Evolutionary conservation across 2,888 invertebrate genomes (phyloP).

Genomic region (Cataglyphis albicans): DNA sequence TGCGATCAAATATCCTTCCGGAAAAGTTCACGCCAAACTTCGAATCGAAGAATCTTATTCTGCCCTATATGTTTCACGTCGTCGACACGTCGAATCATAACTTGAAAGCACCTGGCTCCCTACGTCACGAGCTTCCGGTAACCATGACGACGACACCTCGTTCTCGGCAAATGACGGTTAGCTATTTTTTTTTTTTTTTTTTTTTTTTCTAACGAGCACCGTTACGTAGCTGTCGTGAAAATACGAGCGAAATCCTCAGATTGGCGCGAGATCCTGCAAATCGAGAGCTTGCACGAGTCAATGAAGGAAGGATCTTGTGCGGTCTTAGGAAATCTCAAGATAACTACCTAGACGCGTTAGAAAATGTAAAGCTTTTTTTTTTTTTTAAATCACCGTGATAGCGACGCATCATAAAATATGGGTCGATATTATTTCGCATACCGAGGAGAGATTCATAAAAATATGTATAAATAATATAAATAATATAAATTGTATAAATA

Average conservation of each 20-base stretch:
- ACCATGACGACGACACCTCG: conserved; percentile 68
- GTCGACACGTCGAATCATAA: conserved; percentile 66
- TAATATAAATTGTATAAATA: neutral
- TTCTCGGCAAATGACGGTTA: conserved; percentile 68
- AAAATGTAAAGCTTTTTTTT: neutral
- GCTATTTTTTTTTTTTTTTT: conserved; percentile 54
- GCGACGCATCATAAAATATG: neutral
- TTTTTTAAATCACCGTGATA: neutral
- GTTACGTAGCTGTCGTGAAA: conserved; percentile 59
- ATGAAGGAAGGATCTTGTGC: conserved; percentile 25
- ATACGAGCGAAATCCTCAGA: conserved; percentile 37
- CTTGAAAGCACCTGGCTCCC: conserved; percentile 64
- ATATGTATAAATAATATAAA: neutral
- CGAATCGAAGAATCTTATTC: conserved; percentile 25
- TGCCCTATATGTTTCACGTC: conserved; percentile 19
- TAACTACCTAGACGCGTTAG: conserved; percentile 3
- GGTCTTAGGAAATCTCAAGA: conserved; percentile 14
- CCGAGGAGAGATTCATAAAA: neutral
- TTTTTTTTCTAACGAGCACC: conserved; percentile 74
- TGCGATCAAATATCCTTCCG: neutral
- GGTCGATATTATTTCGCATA: neutral
- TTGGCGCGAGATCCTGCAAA: conserved; percentile 25
- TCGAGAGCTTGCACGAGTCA: conserved; percentile 30
- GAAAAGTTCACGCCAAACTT: neutral
- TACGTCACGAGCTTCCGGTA: conserved; percentile 57